Base-by-base conservation (phyloP, 2,888 invertebrate genomes). In the Gymnosoma rotundatum region DNA sequence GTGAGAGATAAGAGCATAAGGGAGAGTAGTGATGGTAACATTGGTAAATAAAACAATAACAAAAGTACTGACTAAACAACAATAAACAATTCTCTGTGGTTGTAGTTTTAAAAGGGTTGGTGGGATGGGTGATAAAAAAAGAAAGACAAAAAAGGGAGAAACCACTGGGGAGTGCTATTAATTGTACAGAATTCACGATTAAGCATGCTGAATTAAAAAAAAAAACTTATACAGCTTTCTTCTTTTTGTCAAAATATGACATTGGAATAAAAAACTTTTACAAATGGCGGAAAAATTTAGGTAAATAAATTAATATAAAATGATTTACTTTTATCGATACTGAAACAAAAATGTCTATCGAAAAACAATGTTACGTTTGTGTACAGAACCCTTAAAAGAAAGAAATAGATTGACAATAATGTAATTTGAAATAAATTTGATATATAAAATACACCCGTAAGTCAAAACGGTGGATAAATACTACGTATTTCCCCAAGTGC, bases 171-270 rank as follows among this genome's bases (percentile, higher is more conserved):
- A 38, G 78, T 78, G 78, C 67, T 83, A 21, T 64, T 78, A 78
- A 69, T 83, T 56, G 78, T 25, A 78, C 69, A 72, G 42, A 42
- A 12, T 12, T 42, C 7, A 12, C 7, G 45, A 54, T 60, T 78
- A 83, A 73, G 69, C 83, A 83, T 83, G 83, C 83, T 78, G 56
- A 58, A 58, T 72, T 25, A 42, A 69, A 45, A 42, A 42, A 42
- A 69, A 45, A 42, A 20, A 16, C 32, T 54, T 63, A 69, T 6
- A 42, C 42, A 42, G 7, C 6, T n/a, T 0, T n/a, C n/a, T n/a
- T 16, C 5, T 48, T 48, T 6, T 32, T 32, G 32, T 7, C 25
- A 32, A 32, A 12, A 12, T 42, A 42, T 42, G 42, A 42, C 12
- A 42, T 42, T 42, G 42, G 12, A 42, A 42, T 32, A 4, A 10